Conservation (phyloP, 2,797 vertebrate species). For the Heteromormyrus szaboi region DNA sequence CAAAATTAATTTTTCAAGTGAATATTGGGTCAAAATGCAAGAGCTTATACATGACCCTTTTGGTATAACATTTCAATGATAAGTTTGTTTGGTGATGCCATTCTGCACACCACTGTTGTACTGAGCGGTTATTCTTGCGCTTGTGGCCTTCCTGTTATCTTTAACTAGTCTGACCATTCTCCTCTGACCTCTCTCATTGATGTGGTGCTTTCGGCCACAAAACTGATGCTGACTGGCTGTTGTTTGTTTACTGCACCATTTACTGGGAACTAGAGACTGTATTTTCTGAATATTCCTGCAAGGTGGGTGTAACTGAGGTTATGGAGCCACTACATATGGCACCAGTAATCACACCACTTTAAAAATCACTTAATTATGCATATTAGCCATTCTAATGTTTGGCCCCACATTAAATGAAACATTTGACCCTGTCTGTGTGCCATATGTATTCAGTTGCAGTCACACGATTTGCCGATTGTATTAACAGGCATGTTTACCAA, state of each 20-base stretch:
- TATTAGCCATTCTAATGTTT: not conserved
- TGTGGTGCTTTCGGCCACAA: not conserved
- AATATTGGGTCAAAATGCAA: not conserved
- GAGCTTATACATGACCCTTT: not conserved
- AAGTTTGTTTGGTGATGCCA: not conserved
- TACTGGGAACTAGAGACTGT: not conserved
- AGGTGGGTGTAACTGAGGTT: not conserved
- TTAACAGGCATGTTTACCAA: not conserved
- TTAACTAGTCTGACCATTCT: not conserved
- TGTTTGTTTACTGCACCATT: not conserved
- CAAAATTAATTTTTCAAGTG: not conserved
- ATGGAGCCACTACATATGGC: not conserved
- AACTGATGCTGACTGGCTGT: not conserved
- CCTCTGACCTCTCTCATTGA: conserved; percentile 1
- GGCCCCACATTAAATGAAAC: not conserved
- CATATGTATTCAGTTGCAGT: not conserved
- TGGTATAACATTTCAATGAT: not conserved
- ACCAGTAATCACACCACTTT: not conserved
- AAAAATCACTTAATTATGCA: not conserved
- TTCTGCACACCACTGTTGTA: not conserved
- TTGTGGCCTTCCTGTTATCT: not conserved
- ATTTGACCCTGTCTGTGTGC: not conserved
- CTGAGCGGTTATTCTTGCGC: not conserved
- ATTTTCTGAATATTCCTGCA: not conserved
- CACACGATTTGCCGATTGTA: not conserved